Conservation (phyloP, 64 coral and sea anemone species). For the Montipora efflorescens region DNA sequence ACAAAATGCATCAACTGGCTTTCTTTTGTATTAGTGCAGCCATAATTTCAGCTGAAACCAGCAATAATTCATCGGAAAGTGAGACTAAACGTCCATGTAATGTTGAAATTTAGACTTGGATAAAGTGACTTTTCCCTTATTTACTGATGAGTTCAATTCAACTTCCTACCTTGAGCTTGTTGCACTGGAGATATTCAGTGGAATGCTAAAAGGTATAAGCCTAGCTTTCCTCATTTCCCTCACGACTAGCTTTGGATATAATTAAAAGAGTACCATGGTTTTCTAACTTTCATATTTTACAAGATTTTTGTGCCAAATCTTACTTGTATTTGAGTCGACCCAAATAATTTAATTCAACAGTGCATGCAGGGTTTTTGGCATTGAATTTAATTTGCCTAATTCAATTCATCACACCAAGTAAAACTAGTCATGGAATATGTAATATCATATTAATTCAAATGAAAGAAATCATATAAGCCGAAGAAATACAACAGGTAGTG, state of each 20-base stretch:
- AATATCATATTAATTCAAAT: no score
- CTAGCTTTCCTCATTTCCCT: slow-evolving; percentile 27
- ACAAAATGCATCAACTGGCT: slow-evolving; percentile 32
- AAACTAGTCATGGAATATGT: no score
- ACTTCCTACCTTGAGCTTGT: slow-evolving; percentile 25
- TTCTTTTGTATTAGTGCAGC: slow-evolving; percentile 27
- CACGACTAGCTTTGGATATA: slow-evolving; percentile 39
- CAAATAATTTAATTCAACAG: no score
- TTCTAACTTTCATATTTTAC: slow-evolving; percentile 33
- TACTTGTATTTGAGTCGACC: no score
- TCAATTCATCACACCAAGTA: no score
- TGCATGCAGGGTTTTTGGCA: no score
- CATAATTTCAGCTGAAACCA: slow-evolving; percentile 36
- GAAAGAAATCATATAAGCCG: no score
- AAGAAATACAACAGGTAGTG: no score
- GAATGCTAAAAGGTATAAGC: slow-evolving; percentile 20
- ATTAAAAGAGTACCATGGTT: neutral
- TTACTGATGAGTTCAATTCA: neutral
- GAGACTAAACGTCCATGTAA: slow-evolving; percentile 42
- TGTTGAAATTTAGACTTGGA: slow-evolving; percentile 25
- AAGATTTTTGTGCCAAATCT: neutral
- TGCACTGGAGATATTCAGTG: slow-evolving; percentile 21
- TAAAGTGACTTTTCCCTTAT: slow-evolving; percentile 24
- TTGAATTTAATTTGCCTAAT: no score
- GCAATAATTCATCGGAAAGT: slow-evolving; percentile 26